Percentiles rank a stretch among this genome's conserved stretches.
phyloP scores from a whole-genome alignment of 2,113 vertebrate species.

The Coptodon rendalli region DNA sequence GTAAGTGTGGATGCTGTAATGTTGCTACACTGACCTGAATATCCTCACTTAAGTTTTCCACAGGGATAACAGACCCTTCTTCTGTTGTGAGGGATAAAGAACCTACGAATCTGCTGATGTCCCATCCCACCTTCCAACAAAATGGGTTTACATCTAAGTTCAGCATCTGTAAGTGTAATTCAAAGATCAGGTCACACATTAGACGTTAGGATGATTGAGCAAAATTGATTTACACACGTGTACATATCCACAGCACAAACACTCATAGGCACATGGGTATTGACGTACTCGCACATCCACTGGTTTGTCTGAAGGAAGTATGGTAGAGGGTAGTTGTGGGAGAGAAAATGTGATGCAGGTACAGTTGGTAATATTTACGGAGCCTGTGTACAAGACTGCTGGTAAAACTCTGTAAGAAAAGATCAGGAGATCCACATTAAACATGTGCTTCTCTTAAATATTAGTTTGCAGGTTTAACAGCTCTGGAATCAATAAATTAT shows the following conservation, averaged over 20 bases:
- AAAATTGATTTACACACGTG: not conserved
- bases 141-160: conserved; percentile 80
- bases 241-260: not conserved
- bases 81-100: conserved; percentile 73
- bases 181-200: not conserved
- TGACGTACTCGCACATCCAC: conserved; percentile 41
- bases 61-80: conserved; percentile 72
- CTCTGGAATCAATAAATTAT: not conserved
- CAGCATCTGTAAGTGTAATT: conserved; percentile 74
- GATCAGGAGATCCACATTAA: not conserved
- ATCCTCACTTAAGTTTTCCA: conserved; percentile 76
- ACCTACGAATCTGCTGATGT: conserved; percentile 74
- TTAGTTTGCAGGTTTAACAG: not conserved
- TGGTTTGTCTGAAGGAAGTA: not conserved
- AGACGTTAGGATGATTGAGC: not conserved
- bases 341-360: conserved; percentile 74
- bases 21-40: conserved; percentile 75
- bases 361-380: conserved; percentile 46
- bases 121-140: conserved; percentile 52
- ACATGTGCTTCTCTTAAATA: not conserved
- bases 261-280: not conserved
- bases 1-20: not conserved
- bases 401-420: conserved; percentile 38
- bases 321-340: conserved; percentile 50
- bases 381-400: conserved; percentile 24